phyloP scores from a whole-genome alignment of 1,140 invertebrate species.

The Chelonus insularis region DNA sequence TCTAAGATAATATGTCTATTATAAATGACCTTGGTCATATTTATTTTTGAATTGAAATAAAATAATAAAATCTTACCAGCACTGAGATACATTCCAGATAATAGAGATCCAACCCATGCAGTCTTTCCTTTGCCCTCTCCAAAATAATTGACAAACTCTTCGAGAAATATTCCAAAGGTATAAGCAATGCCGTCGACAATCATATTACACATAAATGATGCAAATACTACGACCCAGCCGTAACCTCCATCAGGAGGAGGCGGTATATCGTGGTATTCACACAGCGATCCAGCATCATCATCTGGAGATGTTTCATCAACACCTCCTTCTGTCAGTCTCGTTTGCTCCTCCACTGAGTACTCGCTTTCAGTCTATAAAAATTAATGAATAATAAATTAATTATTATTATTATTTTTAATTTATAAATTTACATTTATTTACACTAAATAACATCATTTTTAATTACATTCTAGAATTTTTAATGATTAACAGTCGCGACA shows the following conservation, averaged over 20 bases:
- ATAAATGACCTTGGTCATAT: too few species aligned
- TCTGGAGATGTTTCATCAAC: constrained; percentile 66
- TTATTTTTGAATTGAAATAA: too few species aligned
- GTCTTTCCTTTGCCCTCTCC: constrained; percentile 83
- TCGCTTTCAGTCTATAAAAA: constrained; percentile 81
- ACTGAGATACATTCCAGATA: constrained; percentile 91
- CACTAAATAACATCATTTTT: background rate
- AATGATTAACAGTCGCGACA: too few species aligned
- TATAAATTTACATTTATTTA: background rate
- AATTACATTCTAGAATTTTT: background rate
- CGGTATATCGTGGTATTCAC: constrained; percentile 76
- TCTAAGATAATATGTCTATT: too few species aligned
- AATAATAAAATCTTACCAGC: constrained; percentile 67
- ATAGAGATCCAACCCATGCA: constrained; percentile 91
- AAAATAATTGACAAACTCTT: constrained; percentile 80
- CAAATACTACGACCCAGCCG: constrained; percentile 92
- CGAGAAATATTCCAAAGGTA: constrained; percentile 88
- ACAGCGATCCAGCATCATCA: constrained; percentile 72
- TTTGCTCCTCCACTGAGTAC: constrained; percentile 77
- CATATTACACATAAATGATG: constrained; percentile 97
- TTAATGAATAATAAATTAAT: constrained; percentile 11
- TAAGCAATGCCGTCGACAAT: constrained; percentile 97
- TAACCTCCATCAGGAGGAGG: constrained; percentile 85
- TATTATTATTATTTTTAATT: background rate
- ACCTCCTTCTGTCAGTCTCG: constrained; percentile 66